These are phyloP conservation scores for Bruchidius siliquastri DNA, from an alignment of 2,888 invertebrate genomes.

Conservation along the genomic window DNA sequence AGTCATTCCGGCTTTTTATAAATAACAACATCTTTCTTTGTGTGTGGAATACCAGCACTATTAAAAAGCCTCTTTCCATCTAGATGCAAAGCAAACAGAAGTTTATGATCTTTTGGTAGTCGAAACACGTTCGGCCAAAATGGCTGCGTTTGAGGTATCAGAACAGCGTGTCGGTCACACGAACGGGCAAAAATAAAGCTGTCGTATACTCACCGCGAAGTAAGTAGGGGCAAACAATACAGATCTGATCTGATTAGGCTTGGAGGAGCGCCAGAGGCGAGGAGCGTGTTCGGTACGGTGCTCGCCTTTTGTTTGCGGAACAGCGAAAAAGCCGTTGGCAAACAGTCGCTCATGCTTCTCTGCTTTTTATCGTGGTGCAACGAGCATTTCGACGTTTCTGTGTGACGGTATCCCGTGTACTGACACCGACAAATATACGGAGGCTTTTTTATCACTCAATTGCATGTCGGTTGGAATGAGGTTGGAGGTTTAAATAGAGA, in stretches of 20 bases:
- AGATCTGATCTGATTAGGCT: background rate
- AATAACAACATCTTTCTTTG: too few relatives aligned
- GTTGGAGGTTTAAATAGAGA: background rate
- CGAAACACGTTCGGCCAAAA: background rate
- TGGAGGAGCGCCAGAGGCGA: background rate
- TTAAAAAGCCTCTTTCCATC: too few relatives aligned
- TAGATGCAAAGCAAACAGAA: too few relatives aligned
- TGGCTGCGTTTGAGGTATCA: background rate
- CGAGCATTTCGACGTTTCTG: background rate
- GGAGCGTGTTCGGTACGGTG: background rate
- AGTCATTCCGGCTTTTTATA: too few relatives aligned
- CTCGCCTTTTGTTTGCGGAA: background rate
- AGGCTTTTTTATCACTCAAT: background rate
- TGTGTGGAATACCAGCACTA: too few relatives aligned
- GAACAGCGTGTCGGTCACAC: background rate
- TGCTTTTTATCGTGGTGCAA: background rate
- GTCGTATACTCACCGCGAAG: background rate
- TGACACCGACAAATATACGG: background rate
- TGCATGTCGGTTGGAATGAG: background rate
- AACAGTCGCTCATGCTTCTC: background rate
- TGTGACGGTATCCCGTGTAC: background rate
- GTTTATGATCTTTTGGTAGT: background rate
- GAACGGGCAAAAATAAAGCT: background rate
- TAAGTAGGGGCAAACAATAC: background rate
- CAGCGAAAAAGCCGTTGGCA: background rate